phyloP scores from a whole-genome alignment of 2,113 vertebrate genomes.

The Myotis yumanensis region DNA sequence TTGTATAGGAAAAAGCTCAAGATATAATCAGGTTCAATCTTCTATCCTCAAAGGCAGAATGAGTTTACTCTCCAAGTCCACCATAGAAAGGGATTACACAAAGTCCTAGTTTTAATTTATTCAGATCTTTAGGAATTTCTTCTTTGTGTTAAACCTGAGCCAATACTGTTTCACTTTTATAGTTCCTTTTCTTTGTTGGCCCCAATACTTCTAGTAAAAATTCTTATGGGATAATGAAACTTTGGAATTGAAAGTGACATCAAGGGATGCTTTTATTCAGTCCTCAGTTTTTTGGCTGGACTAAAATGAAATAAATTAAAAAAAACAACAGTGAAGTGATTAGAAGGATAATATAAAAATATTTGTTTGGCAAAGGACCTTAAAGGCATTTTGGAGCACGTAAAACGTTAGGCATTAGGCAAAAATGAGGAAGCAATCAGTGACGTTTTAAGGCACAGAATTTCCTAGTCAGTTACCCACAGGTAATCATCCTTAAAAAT shows the following conservation, averaged over 20 bases:
- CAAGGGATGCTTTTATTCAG: slow-evolving; percentile 31
- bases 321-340: slow-evolving; percentile 35
- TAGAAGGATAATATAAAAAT: slow-evolving; percentile 36
- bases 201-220: slow-evolving; percentile 36
- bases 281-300: slow-evolving; percentile 35
- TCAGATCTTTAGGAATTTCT: background rate
- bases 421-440: slow-evolving; percentile 25
- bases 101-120: slow-evolving; percentile 29
- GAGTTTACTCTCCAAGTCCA: background rate
- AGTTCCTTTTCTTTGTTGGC: slow-evolving; percentile 40
- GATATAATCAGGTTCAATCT: slow-evolving; percentile 20
- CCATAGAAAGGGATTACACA: background rate
- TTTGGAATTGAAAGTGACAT: slow-evolving; percentile 19
- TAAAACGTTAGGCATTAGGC: background rate
- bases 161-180: slow-evolving; percentile 32
- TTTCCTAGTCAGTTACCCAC: background rate
- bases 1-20: slow-evolving; percentile 19
- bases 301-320: slow-evolving; percentile 26
- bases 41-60: background rate
- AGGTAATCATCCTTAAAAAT: slow-evolving; percentile 24
- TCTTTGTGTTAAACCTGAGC: slow-evolving; percentile 41
- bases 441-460: background rate
- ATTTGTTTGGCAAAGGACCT: slow-evolving; percentile 33
- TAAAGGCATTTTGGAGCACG: background rate
- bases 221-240: slow-evolving; percentile 39